Evolutionary conservation across 2,113 vertebrate species (phyloP), one percentile per base, ranked within the genome.

Genomic region (Danionella cerebrum): DNA sequence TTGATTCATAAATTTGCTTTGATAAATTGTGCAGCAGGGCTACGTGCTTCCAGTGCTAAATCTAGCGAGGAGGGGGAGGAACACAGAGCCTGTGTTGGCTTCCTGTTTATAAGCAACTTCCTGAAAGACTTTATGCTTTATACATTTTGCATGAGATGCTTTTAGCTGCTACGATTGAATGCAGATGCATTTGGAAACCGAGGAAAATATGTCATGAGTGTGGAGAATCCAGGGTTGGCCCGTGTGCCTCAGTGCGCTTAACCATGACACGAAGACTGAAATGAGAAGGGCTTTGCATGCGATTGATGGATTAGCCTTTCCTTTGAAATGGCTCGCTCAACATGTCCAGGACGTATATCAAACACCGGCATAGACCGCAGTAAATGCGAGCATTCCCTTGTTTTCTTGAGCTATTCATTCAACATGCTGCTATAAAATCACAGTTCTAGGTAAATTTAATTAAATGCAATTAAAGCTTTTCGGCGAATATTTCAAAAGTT

Each of bases 1-100:
- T 72, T 58, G 50, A 73, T 71, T 75, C 73, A 66, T 73, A 71
- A 57, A 76, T 65, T 62, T 69, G 48, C 65, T 71, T 69, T 76
- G 54, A 73, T 73, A 48, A 73, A 67, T 68, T 70, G 55, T 65
- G 59, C 70, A 58, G 53, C 63, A 73, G 38, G 22, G 38, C 36
- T 52, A 25, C 47, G 25, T 62, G 65, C 18, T 64, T 75, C 44
- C 45, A 57, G 55, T 67, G 39, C 67, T 65, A 38, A 63, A 62
- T 63, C 65, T 44, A 62, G 55, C 38, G 36, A 51, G 62, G 47
- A 59, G 67, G 16, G n/a, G n/a, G n/a, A 65, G 27, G 44, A 72
- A 60, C 27, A 44, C 35, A 67, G 38, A 4, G 38, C 52, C 47
- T 8, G 42, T 54, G 24, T 58, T 31, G 54, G 50, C 51, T 71